Evolutionary conservation across 2,113 vertebrate species (phyloP).

Genomic region (Syngnathus floridae): DNA sequence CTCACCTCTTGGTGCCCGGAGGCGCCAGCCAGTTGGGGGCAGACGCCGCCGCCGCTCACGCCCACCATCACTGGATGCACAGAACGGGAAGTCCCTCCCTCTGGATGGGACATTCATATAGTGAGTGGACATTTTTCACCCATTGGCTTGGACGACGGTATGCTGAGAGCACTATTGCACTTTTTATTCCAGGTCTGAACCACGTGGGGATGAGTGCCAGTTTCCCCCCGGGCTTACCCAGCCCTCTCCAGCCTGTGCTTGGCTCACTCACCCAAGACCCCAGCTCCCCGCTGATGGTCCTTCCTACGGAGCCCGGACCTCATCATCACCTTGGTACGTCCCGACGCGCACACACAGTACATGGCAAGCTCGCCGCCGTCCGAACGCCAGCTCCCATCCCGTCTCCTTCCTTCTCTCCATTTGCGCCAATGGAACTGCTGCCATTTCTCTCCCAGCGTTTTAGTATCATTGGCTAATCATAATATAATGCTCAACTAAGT

Average conservation of each 20-base stretch:
- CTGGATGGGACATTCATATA: conserved; percentile 94
- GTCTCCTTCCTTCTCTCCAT: conserved; percentile 19
- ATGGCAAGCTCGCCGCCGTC: conserved; percentile 7
- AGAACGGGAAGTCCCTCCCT: conserved; percentile 92
- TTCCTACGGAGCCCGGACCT: conserved; percentile 82
- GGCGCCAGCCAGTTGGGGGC: conserved; percentile 77
- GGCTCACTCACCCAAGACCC: conserved; percentile 86
- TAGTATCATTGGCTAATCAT: conserved; percentile 68
- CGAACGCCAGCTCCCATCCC: neutral
- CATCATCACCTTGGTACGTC: conserved; percentile 83
- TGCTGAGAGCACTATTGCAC: neutral
- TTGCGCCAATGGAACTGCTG: conserved; percentile 28
- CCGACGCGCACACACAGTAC: conserved; percentile 2
- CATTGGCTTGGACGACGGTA: neutral
- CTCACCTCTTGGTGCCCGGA: conserved; percentile 84
- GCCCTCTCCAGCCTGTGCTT: conserved; percentile 84
- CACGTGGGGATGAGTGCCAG: conserved; percentile 84
- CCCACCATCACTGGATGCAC: conserved; percentile 90
- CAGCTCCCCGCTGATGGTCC: conserved; percentile 83
- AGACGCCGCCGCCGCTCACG: conserved; percentile 75
- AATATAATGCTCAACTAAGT: conserved; percentile 70
- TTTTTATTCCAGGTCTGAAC: conserved; percentile 73
- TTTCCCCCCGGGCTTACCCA: conserved; percentile 83
- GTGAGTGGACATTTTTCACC: conserved; percentile 62
- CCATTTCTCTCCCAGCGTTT: conserved; percentile 53